Base-by-base conservation (phyloP, 2,888 invertebrate genomes). In the Myopa tessellatipennis region DNA sequence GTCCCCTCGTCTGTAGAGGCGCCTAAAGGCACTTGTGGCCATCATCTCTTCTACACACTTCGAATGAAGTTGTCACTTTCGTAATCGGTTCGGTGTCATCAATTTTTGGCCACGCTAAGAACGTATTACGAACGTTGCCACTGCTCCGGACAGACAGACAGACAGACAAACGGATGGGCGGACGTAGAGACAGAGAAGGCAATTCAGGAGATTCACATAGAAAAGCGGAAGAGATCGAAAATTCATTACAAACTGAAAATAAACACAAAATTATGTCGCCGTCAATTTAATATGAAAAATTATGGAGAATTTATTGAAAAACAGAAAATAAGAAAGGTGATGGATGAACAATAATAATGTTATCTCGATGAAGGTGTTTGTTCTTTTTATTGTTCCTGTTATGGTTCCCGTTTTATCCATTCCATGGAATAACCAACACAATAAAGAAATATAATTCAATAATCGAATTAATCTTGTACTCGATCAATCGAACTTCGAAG, bases 161-260 rank as follows among this genome's bases (percentile, higher is more conserved):
- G 26, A 34, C 34, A 61, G 26, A 26, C 4, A 63, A 10, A 26
- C 36, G 36, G 36, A 68, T 18, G 40, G n/a, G 10, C 14, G 67
- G 14, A 10, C 10, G 50, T 52, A 50, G 7, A 45, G 34, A 50
- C 12, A 18, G 10, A 26, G 50, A 3, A 16, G 40, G 16, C 45
- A 69, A 52, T 50, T 26, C 7, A 50, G 45, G 16, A 34, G 8
- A 12, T 10, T 26, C 18, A 8, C 10, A 38, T 52, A 7, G 70
- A 55, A 65, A 50, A 70, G 34, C 14, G 26, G 26, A 36, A 12
- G 52, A 55, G 36, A 70, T 76, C 58, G 69, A 61, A 77, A 77
- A 79, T 67, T 67, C 60, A 77, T 74, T 71, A 79, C 67, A 77
- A 77, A 77, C 74, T 65, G 77, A 74, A 65, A 77, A 65, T 74